Base-by-base conservation (phyloP, 2,113 vertebrate species). In the Poeciliopsis prolifica region DNA sequence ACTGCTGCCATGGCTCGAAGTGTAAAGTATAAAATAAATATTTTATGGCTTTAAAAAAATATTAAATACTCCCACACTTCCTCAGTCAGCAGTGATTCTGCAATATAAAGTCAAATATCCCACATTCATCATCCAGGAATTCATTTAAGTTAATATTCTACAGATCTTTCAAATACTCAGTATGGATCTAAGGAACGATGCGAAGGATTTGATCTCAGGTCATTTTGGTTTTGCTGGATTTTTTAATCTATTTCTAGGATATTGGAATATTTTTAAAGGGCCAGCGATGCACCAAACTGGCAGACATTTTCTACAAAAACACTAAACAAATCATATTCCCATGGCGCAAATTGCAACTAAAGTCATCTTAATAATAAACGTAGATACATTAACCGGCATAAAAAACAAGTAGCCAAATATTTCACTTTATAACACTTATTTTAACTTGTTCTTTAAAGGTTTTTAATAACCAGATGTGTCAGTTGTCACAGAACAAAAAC, bases 21-120 rank as follows among this genome's bases (percentile, higher is more conserved):
- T 74, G 61, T 81, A 65, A 86, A 85, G 44, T 77, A 85, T 66
- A 65, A 84, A 82, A 86, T 80, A 86, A 86, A 89, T 82, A 87
- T 83, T 75, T 66, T 78, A 90, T 89, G 85, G 74, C 90, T 88
- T 65, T 72, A 86, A 83, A n/a, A 48, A 24, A 54, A 69, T 35
- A 79, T 86, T 80, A 79, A 86, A 85, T 79, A 80, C 72, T 69
- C 65, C 60, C 8, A 40, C 26, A 64, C 0, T 29, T 40, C 33
- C 44, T 67, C 1, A 2, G 73, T 68, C 75, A 88, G 82, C 82
- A 84, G 61, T 68, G 77, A 78, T 30, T 82, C 70, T 81, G 72
- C 70, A 67, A 64, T 74, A 44, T 24, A 0, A 54, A 13, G 64
- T 64, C 26, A 40, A n/a, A 83, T 77, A 77, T 68, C 68, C 77